phyloP scores from a whole-genome alignment of 2,113 vertebrate species.

The Tringa solitaria region DNA sequence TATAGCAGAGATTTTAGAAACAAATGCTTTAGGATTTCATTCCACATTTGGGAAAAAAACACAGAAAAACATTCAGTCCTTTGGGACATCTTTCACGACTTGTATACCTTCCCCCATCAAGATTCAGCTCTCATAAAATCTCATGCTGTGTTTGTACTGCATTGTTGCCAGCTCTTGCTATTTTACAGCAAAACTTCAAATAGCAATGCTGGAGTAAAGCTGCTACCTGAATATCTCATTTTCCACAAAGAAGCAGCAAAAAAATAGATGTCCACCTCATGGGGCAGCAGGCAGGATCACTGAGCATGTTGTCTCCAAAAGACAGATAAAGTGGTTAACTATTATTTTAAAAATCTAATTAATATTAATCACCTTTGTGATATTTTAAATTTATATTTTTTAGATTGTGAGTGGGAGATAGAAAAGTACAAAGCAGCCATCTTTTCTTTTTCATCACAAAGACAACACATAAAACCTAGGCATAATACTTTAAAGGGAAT shows the following conservation, averaged over 20 bases:
- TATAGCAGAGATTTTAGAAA: slow-evolving; percentile 56
- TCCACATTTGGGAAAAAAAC: background rate
- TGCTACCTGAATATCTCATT: background rate
- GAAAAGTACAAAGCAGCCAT: background rate
- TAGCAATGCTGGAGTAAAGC: background rate
- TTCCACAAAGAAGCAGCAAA: background rate
- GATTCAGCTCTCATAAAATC: background rate
- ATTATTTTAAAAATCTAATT: background rate
- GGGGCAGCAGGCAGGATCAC: background rate
- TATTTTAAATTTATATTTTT: background rate
- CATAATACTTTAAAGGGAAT: background rate
- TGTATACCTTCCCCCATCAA: background rate
- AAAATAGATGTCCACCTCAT: background rate
- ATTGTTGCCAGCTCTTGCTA: background rate
- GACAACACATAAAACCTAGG: rapidly evolving
- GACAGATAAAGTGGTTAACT: background rate
- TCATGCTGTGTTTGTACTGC: background rate
- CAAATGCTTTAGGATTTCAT: slow-evolving; percentile 27
- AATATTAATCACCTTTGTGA: background rate
- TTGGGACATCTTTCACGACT: background rate
- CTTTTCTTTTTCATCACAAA: background rate
- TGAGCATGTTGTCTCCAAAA: background rate
- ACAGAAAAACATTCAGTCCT: background rate
- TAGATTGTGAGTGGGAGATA: background rate
- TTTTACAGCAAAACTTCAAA: background rate